Percentiles rank a stretch among this genome's conserved stretches.
These are phyloP conservation scores for Characodon lateralis DNA, from an alignment of 2,797 vertebrate genomes.

Conservation along the genomic window DNA sequence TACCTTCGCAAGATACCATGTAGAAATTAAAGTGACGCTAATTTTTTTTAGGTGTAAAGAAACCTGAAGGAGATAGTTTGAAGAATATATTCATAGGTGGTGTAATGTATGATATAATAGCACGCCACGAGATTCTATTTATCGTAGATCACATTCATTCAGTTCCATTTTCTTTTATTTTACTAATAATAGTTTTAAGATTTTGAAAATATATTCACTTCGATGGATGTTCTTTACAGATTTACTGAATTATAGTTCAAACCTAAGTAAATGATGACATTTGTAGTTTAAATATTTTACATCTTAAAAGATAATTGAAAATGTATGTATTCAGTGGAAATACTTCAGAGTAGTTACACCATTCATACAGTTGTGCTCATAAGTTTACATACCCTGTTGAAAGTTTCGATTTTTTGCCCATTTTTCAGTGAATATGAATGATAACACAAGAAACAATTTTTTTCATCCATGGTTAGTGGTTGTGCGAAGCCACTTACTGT, in stretches of 20 bases:
- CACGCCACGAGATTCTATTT: not conserved
- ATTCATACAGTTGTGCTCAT: too few species aligned
- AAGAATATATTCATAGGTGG: not conserved
- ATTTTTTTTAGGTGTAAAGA: not conserved
- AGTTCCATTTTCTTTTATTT: not conserved
- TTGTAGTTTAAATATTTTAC: not conserved
- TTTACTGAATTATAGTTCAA: not conserved
- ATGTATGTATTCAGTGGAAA: not conserved
- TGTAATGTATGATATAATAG: not conserved
- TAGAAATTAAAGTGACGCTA: not conserved
- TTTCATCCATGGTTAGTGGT: too few species aligned
- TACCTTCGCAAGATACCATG: constrained; percentile 10
- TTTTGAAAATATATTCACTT: too few species aligned
- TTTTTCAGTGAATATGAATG: too few species aligned
- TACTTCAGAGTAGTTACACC: not conserved
- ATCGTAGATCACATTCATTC: not conserved
- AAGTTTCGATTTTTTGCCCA: too few species aligned
- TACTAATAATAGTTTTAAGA: not conserved
- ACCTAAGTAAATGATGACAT: not conserved
- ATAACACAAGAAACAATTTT: too few species aligned
- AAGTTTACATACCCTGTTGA: too few species aligned
- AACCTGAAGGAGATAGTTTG: not conserved
- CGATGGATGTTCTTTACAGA: too few species aligned
- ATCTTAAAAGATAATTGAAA: not conserved
- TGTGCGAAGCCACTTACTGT: too few species aligned